Percentiles rank a stretch among this genome's conserved stretches.
Evolutionary conservation across 2,888 invertebrate species (phyloP).

Genomic region (Agapostemon virescens): DNA sequence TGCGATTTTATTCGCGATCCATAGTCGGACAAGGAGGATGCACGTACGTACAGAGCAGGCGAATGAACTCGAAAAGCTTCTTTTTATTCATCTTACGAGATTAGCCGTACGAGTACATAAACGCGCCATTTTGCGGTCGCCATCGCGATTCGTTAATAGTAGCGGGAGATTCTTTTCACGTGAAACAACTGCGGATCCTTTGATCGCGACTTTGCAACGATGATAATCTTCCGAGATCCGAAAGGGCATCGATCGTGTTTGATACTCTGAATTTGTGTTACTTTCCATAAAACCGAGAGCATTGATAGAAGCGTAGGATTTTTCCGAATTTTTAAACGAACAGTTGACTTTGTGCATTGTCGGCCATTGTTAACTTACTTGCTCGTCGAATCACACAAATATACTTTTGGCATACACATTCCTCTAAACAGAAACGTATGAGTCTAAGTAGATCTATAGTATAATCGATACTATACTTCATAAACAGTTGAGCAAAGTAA

Average conservation of each 20-base stretch:
- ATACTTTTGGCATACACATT: no score
- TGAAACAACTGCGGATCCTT: background rate
- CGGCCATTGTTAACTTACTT: no score
- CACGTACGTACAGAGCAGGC: background rate
- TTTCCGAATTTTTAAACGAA: no score
- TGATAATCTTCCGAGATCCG: background rate
- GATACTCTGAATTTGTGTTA: background rate
- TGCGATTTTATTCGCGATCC: constrained; percentile 43
- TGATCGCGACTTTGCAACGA: no score
- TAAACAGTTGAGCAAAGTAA: no score
- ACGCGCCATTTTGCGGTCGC: background rate
- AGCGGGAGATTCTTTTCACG: background rate
- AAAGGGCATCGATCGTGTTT: background rate
- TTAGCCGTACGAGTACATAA: background rate
- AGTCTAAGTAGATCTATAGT: no score
- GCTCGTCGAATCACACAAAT: no score
- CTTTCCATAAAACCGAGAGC: background rate
- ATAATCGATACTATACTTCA: no score
- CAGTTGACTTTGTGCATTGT: no score
- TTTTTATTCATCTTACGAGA: background rate
- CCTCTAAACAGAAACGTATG: no score
- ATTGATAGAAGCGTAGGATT: no score
- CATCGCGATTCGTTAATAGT: background rate
- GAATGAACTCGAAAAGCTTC: background rate
- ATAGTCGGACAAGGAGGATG: background rate